Evolutionary conservation across 2,797 vertebrate genomes (phyloP).

Genomic region (Carapus acus): DNA sequence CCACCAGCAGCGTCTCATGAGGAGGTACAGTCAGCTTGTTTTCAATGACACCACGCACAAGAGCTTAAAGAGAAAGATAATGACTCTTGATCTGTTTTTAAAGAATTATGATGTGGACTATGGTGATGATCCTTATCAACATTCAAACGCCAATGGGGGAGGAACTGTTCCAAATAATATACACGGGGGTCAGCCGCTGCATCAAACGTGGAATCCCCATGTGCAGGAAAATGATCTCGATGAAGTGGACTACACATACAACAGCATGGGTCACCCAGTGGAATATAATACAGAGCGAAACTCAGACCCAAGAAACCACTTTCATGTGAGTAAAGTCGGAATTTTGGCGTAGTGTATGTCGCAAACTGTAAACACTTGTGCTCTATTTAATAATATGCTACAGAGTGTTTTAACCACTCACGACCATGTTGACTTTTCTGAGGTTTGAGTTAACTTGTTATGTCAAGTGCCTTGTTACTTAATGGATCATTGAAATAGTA

Average conservation of each 20-base stretch:
- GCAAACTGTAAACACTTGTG: too few species aligned
- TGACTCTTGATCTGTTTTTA: conserved; percentile 25
- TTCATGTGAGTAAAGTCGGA: conserved; percentile 80
- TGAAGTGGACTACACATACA: conserved; percentile 61
- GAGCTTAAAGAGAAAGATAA: neutral
- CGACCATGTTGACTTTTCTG: too few species aligned
- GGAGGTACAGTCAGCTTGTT: conserved; percentile 57
- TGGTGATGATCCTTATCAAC: conserved; percentile 54
- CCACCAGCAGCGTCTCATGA: conserved; percentile 61
- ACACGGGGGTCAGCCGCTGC: conserved; percentile 46
- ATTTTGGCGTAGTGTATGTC: too few species aligned
- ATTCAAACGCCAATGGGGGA: conserved; percentile 60
- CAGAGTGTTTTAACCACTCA: too few species aligned
- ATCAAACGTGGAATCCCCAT: conserved; percentile 71
- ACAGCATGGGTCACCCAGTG: conserved; percentile 61
- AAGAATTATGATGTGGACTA: conserved; percentile 64
- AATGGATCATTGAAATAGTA: too few species aligned
- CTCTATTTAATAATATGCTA: too few species aligned
- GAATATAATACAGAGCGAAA: conserved; percentile 69
- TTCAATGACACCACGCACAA: conserved; percentile 7
- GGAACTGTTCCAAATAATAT: conserved; percentile 52
- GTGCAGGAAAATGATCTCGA: conserved; percentile 59
- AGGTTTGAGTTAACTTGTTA: neutral
- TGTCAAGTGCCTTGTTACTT: too few species aligned
- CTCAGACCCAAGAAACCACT: conserved; percentile 65